phyloP scores from a whole-genome alignment of 2,888 invertebrate genomes.

The Ischnus inquisitorius region DNA sequence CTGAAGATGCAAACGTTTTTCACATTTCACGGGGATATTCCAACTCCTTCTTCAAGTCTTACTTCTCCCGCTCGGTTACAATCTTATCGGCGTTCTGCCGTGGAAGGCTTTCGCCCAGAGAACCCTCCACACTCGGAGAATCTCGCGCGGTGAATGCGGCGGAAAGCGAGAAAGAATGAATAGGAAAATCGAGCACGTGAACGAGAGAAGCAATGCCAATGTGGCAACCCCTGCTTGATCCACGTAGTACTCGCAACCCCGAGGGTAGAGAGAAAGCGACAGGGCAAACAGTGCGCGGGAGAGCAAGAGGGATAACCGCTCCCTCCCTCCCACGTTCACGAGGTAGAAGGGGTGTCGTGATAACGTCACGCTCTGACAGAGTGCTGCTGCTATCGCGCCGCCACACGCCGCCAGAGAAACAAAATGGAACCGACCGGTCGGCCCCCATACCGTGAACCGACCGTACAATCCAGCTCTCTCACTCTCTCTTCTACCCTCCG shows the following conservation, averaged over 20 bases:
- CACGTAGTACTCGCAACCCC: slow-evolving; percentile 80
- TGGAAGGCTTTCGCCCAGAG: slow-evolving; percentile 66
- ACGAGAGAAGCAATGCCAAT: slow-evolving; percentile 71
- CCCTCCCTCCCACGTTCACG: slow-evolving; percentile 67
- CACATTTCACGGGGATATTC: slow-evolving; percentile 80
- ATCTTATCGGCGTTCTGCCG: slow-evolving; percentile 81
- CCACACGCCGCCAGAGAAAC: slow-evolving; percentile 86
- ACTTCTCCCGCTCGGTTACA: slow-evolving; percentile 71
- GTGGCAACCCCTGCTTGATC: slow-evolving; percentile 81
- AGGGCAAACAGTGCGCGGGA: slow-evolving; percentile 64
- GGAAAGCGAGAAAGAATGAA: slow-evolving; percentile 69
- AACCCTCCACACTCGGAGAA: slow-evolving; percentile 54
- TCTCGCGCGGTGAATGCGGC: slow-evolving; percentile 46
- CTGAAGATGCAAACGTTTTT: slow-evolving; percentile 79
- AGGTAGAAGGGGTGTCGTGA: slow-evolving; percentile 85
- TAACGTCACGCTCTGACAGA: slow-evolving; percentile 87
- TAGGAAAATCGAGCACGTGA: slow-evolving; percentile 64
- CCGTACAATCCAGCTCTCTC: slow-evolving; percentile 55
- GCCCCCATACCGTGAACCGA: slow-evolving; percentile 71
- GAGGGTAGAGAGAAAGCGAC: slow-evolving; percentile 70
- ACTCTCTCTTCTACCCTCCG: slow-evolving; percentile 58
- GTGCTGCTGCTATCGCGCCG: slow-evolving; percentile 87
- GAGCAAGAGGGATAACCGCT: slow-evolving; percentile 61
- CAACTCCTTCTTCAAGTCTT: slow-evolving; percentile 79
- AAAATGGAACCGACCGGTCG: slow-evolving; percentile 85